Evolutionary conservation across 2,113 vertebrate species (phyloP).

Genomic region (Xiphophorus couchianus): DNA sequence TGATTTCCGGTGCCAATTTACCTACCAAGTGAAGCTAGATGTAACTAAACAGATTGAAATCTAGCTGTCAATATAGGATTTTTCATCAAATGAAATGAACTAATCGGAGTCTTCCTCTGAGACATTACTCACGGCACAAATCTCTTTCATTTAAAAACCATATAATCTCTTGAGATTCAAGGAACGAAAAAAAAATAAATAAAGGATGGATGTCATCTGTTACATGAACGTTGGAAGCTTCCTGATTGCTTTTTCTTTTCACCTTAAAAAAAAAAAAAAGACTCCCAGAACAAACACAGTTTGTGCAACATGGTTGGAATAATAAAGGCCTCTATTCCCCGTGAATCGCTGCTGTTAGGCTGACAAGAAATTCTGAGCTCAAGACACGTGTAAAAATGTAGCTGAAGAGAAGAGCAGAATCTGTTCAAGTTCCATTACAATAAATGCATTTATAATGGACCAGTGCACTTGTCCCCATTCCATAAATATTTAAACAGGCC

Average conservation of each 20-base stretch:
- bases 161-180: constrained; percentile 28
- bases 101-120: too few species aligned
- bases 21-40: constrained; percentile 5
- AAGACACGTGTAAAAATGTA: too few species aligned
- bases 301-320: too few species aligned
- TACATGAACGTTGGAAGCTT: constrained; percentile 2
- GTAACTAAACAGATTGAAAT: constrained; percentile 17
- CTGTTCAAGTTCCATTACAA: too few species aligned
- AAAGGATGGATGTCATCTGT: constrained; percentile 9
- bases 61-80: constrained; percentile 48
- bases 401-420: too few species aligned
- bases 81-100: not conserved
- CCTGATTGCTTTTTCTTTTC: not conserved
- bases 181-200: constrained; percentile 8
- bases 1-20: too few species aligned
- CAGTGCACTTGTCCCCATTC: not conserved
- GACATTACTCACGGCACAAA: constrained; percentile 20
- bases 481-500: not conserved
- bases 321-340: too few species aligned
- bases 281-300: too few species aligned
- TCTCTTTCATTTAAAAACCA: constrained; percentile 12
- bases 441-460: not conserved
- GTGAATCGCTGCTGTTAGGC: too few species aligned
- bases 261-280: too few species aligned
- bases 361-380: too few species aligned